Evolutionary conservation across 2,113 vertebrate genomes (phyloP).

Genomic region (Cyprinus carpio): DNA sequence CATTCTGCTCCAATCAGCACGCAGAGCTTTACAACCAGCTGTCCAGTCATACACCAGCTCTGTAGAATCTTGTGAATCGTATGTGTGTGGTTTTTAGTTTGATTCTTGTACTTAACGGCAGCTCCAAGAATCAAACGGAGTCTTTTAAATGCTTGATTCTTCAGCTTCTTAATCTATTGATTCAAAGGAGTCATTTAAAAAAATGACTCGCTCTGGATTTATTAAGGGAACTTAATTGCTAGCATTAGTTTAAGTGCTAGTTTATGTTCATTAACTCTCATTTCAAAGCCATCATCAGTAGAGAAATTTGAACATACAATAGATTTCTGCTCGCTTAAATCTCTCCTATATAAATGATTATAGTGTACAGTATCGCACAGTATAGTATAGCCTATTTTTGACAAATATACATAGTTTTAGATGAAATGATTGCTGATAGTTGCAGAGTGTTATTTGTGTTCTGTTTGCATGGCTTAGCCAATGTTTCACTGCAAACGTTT

Average conservation of each 20-base stretch:
- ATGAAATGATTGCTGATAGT: slow-evolving; percentile 5
- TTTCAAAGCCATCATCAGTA: slow-evolving; percentile 26
- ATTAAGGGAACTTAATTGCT: slow-evolving; percentile 2
- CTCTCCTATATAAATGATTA: slow-evolving; percentile 11
- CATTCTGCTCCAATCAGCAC: slow-evolving; percentile 19
- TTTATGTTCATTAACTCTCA: background rate
- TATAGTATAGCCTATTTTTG: slow-evolving; percentile 27
- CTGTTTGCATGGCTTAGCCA: slow-evolving; percentile 28
- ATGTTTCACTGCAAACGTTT: background rate
- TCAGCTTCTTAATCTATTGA: background rate
- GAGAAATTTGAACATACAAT: background rate
- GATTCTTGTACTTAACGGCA: slow-evolving; percentile 2
- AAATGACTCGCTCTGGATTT: background rate
- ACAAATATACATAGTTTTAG: slow-evolving; percentile 7
- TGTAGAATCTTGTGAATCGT: background rate
- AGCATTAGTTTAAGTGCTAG: slow-evolving; percentile 8
- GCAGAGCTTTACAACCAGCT: slow-evolving; percentile 17
- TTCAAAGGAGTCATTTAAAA: slow-evolving; percentile 18
- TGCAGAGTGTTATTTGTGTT: background rate
- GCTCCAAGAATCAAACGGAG: slow-evolving; percentile 13
- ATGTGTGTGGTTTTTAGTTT: slow-evolving; percentile 14
- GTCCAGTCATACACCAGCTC: slow-evolving; percentile 44
- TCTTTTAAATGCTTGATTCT: background rate
- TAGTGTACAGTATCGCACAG: slow-evolving; percentile 1
- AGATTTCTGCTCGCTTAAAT: background rate